Conservation (phyloP, 2,113 vertebrate species). For the Heterotis niloticus region DNA sequence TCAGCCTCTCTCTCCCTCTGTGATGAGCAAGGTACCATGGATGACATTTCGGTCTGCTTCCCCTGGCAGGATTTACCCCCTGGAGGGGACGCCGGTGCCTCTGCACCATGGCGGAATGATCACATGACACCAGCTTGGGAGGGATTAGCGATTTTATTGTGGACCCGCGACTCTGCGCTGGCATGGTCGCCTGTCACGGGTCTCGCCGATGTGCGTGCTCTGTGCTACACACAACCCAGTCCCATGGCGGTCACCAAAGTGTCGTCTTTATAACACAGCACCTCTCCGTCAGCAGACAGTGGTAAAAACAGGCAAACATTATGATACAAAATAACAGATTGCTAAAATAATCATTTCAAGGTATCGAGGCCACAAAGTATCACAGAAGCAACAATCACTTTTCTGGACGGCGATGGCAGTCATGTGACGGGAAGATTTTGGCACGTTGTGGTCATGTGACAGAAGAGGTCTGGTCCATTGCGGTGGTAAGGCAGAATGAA, state of each 20-base stretch:
- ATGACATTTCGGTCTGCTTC: conserved; percentile 7
- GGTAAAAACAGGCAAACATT: neutral
- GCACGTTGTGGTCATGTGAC: neutral
- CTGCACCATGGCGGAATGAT: conserved; percentile 5
- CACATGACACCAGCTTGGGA: conserved; percentile 4
- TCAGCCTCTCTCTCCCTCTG: neutral
- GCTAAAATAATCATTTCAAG: neutral
- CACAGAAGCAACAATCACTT: neutral
- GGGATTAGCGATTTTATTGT: conserved; percentile 17
- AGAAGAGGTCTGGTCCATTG: neutral
- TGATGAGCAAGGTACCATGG: neutral
- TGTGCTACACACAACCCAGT: neutral
- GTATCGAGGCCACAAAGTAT: neutral
- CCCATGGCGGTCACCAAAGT: neutral
- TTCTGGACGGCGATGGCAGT: neutral
- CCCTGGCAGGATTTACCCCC: conserved; percentile 19
- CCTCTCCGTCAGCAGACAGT: neutral
- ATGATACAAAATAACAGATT: too few relatives aligned
- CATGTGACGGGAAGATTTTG: neutral
- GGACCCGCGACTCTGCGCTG: neutral
- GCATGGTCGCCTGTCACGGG: neutral
- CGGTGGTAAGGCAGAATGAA: neutral
- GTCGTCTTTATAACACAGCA: neutral
- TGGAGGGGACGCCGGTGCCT: neutral
- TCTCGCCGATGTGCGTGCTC: neutral